Evolutionary conservation across 1,140 invertebrate species (phyloP).

Genomic region (Rhopalosiphum padi): DNA sequence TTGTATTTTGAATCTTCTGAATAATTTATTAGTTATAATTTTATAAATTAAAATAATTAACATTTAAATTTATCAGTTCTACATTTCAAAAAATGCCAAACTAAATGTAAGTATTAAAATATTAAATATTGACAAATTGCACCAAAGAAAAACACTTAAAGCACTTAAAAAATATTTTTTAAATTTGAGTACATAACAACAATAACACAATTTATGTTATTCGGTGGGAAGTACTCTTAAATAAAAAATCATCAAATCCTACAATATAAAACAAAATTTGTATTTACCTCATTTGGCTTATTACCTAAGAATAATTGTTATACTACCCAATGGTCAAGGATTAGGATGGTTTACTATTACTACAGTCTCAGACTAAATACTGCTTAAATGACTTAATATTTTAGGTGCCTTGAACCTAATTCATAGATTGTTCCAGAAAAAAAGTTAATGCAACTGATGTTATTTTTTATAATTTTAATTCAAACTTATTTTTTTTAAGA

Average conservation of each 20-base stretch:
- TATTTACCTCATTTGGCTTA: neutral
- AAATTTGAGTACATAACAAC: neutral
- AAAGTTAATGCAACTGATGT: neutral
- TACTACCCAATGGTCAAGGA: no score
- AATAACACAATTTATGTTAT: no score
- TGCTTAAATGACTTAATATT: no score
- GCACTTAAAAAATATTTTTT: neutral
- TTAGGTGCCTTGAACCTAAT: no score
- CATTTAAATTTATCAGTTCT: neutral
- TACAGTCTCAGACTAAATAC: no score
- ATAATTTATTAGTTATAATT: neutral
- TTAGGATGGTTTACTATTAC: neutral
- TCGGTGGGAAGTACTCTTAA: neutral
- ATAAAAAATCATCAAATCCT: neutral
- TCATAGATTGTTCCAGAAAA: no score
- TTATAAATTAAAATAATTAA: neutral
- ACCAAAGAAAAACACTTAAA: neutral
- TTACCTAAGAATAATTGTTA: neutral
- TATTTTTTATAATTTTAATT: neutral
- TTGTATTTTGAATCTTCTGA: neutral
- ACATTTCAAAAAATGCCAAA: neutral
- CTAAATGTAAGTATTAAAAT: neutral
- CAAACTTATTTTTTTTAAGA: no score
- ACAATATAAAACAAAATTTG: no score
- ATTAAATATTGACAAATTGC: neutral